Conservation (phyloP, 2,888 invertebrate species). For the Rhabditoides inermis region DNA sequence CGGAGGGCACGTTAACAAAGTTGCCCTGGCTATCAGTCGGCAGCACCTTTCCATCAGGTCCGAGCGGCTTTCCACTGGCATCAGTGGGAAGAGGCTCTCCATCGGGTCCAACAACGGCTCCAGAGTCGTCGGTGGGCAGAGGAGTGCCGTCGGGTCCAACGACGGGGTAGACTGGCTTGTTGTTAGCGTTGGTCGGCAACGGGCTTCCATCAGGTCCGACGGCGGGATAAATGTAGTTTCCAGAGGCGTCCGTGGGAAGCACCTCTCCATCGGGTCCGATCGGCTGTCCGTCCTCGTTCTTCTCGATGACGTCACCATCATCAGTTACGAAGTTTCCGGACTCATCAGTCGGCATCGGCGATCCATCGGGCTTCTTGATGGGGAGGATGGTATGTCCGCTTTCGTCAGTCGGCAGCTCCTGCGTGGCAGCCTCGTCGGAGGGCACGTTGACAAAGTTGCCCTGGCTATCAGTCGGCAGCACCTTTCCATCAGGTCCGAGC, state of each 20-base stretch:
- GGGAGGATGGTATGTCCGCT: constrained; percentile 11
- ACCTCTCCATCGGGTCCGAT: background rate
- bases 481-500: constrained; percentile 13
- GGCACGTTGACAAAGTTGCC: background rate
- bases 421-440: background rate
- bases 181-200: constrained; percentile 7
- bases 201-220: constrained; percentile 8
- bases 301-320: background rate
- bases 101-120: constrained; percentile 7
- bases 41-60: constrained; percentile 25
- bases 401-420: constrained; percentile 27
- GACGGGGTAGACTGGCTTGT: constrained; percentile 8
- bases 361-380: constrained; percentile 19
- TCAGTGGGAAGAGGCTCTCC: constrained; percentile 4
- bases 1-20: constrained; percentile 17
- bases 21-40: constrained; percentile 26
- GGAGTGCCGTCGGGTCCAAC: constrained; percentile 7
- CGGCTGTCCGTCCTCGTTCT: background rate
- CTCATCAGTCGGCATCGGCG: constrained; percentile 3
- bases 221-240: constrained; percentile 3
- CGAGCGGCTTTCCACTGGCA: constrained; percentile 12
- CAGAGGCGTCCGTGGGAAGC: constrained; percentile 2
- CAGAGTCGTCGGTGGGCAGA: constrained; percentile 9
- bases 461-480: constrained; percentile 17
- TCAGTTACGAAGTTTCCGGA: constrained; percentile 4